Evolutionary conservation across 1,140 invertebrate genomes (phyloP).

Genomic region (Bombus vancouverensis): DNA sequence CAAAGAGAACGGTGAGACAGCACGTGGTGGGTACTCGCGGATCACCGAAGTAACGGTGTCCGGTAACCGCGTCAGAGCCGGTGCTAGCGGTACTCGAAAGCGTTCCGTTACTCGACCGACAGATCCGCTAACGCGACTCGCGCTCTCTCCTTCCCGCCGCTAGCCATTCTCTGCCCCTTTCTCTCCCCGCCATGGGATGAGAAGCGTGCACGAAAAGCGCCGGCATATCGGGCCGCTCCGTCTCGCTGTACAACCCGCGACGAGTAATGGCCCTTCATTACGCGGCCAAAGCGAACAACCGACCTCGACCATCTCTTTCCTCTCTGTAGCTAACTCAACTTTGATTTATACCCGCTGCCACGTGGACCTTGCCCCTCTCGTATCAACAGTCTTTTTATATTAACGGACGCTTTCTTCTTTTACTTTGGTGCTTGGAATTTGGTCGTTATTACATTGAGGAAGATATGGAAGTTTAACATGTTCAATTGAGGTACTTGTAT

Average conservation of each 20-base stretch:
- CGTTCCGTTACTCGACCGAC: conserved; percentile 82
- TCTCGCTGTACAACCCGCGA: conserved; percentile 55
- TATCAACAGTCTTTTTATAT: not conserved
- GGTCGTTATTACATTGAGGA: not conserved
- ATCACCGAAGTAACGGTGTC: conserved; percentile 78
- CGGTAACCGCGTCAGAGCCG: conserved; percentile 80
- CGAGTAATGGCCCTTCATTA: conserved; percentile 61
- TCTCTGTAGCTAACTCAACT: conserved; percentile 1
- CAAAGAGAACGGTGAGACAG: conserved; percentile 72
- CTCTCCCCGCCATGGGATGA: conserved; percentile 45
- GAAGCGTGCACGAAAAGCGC: conserved; percentile 56
- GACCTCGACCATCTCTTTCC: conserved; percentile 24
- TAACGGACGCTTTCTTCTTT: not conserved
- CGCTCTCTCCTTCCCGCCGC: conserved; percentile 41
- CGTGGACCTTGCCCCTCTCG: not conserved
- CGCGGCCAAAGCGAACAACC: conserved; percentile 47
- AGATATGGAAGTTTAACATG: not conserved
- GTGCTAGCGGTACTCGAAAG: conserved; percentile 79
- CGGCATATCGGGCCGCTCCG: conserved; percentile 52
- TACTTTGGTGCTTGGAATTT: not conserved
- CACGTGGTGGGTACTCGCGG: conserved; percentile 75
- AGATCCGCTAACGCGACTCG: conserved; percentile 81
- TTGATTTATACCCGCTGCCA: conserved; percentile 16
- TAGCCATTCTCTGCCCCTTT: conserved; percentile 29
- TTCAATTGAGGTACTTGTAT: too few species aligned